A percentile compares a stretch with the other conserved stretches of the same genome.
Evolutionary conservation across 2,888 invertebrate genomes (phyloP).

Genomic region (Gibbula magus): DNA sequence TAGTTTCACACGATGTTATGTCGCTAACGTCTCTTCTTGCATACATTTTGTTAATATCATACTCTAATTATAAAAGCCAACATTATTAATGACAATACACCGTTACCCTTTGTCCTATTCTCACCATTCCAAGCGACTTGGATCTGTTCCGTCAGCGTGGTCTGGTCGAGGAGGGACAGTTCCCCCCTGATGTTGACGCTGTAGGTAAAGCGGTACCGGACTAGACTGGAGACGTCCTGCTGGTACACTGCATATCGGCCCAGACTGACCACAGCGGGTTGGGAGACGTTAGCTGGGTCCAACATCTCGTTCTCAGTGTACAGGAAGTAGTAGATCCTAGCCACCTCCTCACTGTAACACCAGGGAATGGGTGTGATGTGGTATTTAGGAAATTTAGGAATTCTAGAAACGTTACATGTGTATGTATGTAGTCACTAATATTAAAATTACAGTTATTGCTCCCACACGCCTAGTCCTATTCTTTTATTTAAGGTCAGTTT

Average conservation of each 20-base stretch:
- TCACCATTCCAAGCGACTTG: background rate
- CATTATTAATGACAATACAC: too few relatives aligned
- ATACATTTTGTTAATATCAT: too few relatives aligned
- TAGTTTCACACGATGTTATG: too few relatives aligned
- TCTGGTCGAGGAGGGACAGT: background rate
- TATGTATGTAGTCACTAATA: background rate
- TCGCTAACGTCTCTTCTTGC: too few relatives aligned
- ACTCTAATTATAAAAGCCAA: too few relatives aligned
- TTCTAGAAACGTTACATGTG: too few relatives aligned
- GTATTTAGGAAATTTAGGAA: too few relatives aligned
- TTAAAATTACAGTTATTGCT: background rate
- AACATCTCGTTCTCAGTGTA: background rate
- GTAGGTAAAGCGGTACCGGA: background rate
- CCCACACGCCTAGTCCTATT: background rate
- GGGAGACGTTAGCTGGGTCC: background rate
- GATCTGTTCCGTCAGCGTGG: background rate
- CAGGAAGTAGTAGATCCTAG: conserved; percentile 2
- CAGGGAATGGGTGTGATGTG: too few relatives aligned
- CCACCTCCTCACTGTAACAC: background rate
- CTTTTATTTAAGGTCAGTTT: background rate
- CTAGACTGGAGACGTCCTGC: background rate
- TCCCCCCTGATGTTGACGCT: background rate
- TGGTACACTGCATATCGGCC: background rate
- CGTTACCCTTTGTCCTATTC: background rate
- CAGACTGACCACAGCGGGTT: background rate